A percentile compares a stretch with the other conserved stretches of the same genome.
phyloP scores from a whole-genome alignment of 2,113 vertebrate species.

The Cyprinodon tularosa region DNA sequence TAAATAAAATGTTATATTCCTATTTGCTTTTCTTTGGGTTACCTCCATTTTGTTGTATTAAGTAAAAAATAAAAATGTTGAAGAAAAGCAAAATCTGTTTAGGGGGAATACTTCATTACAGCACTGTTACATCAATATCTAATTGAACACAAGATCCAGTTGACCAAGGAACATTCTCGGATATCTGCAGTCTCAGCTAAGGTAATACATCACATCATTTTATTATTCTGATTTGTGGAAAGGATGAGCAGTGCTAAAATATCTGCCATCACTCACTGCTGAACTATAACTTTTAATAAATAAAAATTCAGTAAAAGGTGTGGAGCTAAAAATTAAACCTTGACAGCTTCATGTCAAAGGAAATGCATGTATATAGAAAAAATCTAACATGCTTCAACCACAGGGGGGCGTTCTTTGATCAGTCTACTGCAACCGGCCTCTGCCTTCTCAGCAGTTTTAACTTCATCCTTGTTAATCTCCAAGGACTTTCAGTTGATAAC shows the following conservation, averaged over 20 bases:
- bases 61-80: background rate
- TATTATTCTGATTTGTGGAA: background rate
- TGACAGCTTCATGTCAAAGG: background rate
- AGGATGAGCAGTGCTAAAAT: background rate
- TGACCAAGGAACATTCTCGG: background rate
- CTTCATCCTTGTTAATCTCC: conserved; percentile 10
- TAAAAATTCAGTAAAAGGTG: background rate
- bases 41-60: background rate
- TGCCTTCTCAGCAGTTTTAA: conserved; percentile 23
- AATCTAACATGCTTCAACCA: conserved; percentile 35
- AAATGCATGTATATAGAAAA: background rate
- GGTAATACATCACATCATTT: background rate
- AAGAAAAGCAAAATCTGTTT: background rate
- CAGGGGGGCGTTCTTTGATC: conserved; percentile 63
- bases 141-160: background rate
- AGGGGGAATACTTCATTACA: background rate
- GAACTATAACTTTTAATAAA: background rate
- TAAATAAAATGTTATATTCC: too few species aligned
- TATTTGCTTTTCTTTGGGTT: too few species aligned
- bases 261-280: background rate
- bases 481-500: background rate
- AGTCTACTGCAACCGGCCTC: background rate
- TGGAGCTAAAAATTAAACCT: background rate
- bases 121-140: background rate
- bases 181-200: background rate